Conservation (phyloP, 2,113 vertebrate species). For the Coptodon rendalli region DNA sequence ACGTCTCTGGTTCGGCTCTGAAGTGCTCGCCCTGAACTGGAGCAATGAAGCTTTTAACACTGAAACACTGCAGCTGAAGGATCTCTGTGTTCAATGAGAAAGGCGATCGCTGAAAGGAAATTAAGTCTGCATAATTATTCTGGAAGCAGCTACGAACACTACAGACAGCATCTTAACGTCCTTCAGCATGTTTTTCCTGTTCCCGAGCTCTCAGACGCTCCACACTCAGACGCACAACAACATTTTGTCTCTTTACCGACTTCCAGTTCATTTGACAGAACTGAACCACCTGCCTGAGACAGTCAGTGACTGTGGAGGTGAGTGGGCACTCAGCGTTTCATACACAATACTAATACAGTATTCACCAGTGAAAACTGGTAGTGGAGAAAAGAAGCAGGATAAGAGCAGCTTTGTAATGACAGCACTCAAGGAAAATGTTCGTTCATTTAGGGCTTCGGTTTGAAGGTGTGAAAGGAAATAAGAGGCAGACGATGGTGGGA, state of each 20-base stretch:
- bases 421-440: background rate
- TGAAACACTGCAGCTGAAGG: background rate
- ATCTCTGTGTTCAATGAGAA: accelerated
- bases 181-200: background rate
- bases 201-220: background rate
- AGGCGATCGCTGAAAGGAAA: accelerated
- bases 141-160: background rate
- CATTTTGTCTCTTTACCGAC: background rate
- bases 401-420: background rate
- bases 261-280: background rate
- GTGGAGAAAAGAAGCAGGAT: background rate
- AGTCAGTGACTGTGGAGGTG: background rate
- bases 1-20: background rate
- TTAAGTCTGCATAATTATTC: background rate
- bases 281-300: background rate
- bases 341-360: background rate
- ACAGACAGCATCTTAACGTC: background rate
- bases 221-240: background rate
- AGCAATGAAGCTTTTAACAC: background rate
- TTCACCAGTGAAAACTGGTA: background rate
- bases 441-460: background rate
- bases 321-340: background rate
- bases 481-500: background rate
- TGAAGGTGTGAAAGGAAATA: background rate
- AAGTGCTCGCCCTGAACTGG: background rate